phyloP scores from a whole-genome alignment of 2,113 vertebrate genomes.

The Progne subis region DNA sequence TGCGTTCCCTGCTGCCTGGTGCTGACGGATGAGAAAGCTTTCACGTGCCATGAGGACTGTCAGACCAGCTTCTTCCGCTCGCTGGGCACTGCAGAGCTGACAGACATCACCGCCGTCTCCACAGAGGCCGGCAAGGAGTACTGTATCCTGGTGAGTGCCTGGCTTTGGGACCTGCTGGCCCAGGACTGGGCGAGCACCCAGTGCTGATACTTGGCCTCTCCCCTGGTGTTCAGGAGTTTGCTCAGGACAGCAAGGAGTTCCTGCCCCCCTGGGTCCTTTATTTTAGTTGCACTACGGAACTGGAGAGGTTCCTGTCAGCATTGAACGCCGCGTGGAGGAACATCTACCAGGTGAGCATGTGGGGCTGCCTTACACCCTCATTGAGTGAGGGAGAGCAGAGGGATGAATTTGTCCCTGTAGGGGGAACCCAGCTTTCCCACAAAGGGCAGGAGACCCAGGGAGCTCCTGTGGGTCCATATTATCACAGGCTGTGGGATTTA shows the following conservation, averaged over 20 bases:
- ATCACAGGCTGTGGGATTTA: background rate
- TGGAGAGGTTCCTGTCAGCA: conserved; percentile 85
- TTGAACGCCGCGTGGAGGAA: conserved; percentile 80
- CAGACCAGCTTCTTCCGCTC: conserved; percentile 98
- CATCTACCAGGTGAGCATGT: conserved; percentile 83
- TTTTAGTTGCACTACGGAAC: conserved; percentile 88
- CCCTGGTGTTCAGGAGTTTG: conserved; percentile 82
- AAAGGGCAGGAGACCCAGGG: background rate
- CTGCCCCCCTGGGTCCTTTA: conserved; percentile 92
- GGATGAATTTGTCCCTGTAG: no score
- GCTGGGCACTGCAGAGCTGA: conserved; percentile 80
- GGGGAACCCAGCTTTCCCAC: background rate
- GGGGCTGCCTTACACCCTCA: background rate
- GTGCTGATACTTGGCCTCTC: background rate
- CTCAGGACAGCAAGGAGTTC: conserved; percentile 82
- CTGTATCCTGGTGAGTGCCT: conserved; percentile 86
- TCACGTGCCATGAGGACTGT: conserved; percentile 95
- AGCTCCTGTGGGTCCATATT: fast-evolving
- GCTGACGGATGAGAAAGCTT: conserved; percentile 81
- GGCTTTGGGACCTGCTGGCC: fast-evolving
- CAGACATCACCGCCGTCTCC: conserved; percentile 75
- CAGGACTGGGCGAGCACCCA: fast-evolving
- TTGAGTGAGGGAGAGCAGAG: fast-evolving
- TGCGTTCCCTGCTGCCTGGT: conserved; percentile 96
- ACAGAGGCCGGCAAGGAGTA: conserved; percentile 83